Conservation (phyloP, 1,140 invertebrate genomes). For the Drosophila pseudoobscura region DNA sequence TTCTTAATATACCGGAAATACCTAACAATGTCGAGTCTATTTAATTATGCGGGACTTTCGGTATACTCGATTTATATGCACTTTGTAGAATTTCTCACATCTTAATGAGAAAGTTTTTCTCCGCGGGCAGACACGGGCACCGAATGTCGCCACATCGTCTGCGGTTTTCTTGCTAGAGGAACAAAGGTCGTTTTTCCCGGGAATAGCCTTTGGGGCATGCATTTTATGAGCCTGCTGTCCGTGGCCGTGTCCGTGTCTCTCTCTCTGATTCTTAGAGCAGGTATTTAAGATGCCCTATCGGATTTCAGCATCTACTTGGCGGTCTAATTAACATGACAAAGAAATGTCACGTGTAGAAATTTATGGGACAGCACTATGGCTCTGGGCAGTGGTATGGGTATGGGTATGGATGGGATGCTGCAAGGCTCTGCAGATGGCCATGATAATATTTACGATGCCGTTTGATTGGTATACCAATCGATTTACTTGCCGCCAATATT, state of each 20-base stretch:
- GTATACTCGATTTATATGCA: constrained; percentile 39
- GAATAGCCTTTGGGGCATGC: constrained; percentile 51
- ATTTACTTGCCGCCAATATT: constrained; percentile 59
- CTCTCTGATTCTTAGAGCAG: constrained; percentile 56
- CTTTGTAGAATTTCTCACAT: constrained; percentile 45
- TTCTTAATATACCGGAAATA: constrained; percentile 12
- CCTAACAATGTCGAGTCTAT: constrained; percentile 1
- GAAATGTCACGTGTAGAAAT: constrained; percentile 77
- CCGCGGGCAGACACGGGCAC: background rate
- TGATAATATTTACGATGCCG: constrained; percentile 78
- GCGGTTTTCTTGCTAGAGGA: constrained; percentile 7
- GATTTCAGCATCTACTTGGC: constrained; percentile 67
- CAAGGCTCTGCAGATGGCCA: constrained; percentile 69
- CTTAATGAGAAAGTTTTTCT: constrained; percentile 37
- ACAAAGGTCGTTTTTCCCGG: constrained; percentile 30
- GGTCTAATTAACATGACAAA: constrained; percentile 83
- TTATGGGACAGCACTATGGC: constrained; percentile 69
- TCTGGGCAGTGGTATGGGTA: constrained; percentile 5
- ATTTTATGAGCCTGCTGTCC: constrained; percentile 47
- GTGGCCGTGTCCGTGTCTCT: background rate
- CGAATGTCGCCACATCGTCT: constrained; percentile 69
- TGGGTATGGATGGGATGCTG: constrained; percentile 17
- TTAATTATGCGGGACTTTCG: constrained; percentile 42
- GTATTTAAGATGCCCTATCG: constrained; percentile 74
- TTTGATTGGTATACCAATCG: constrained; percentile 76